Conservation (phyloP, 2,797 vertebrate species). For the Gambusia yucatana region DNA sequence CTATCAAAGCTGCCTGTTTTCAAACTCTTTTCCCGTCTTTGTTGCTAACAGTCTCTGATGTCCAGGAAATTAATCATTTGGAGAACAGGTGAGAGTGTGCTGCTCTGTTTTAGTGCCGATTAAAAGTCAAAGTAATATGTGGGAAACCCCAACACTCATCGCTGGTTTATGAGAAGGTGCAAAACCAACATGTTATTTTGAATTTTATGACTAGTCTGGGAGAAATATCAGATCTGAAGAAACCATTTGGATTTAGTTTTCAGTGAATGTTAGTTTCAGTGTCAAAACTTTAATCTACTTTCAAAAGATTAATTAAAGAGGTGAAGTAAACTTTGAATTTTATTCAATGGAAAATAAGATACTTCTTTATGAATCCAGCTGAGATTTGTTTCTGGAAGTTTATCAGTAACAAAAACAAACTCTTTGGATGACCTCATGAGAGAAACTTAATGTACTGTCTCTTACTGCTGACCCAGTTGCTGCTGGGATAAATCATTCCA, state of each 20-base stretch:
- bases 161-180: conserved; percentile 23
- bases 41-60: conserved; percentile 61
- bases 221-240: neutral
- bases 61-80: conserved; percentile 70
- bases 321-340: conserved; percentile 20
- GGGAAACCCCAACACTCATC: conserved; percentile 31
- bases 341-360: conserved; percentile 24
- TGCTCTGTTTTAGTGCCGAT: conserved; percentile 27
- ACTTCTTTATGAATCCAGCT: conserved; percentile 22
- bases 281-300: neutral
- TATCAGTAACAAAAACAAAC: conserved; percentile 44
- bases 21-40: conserved; percentile 66
- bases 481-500: conserved; percentile 44
- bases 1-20: conserved; percentile 64
- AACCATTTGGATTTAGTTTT: neutral
- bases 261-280: conserved; percentile 5
- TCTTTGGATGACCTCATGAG: conserved; percentile 35
- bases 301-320: conserved; percentile 14
- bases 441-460: conserved; percentile 22
- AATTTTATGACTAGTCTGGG: conserved; percentile 28
- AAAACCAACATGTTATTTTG: conserved; percentile 20
- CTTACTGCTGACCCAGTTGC: conserved; percentile 40
- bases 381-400: conserved; percentile 34
- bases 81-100: conserved; percentile 54
- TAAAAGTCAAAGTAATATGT: conserved; percentile 27